These are phyloP conservation scores for Dolichoris vasculosae DNA, from an alignment of 1,140 invertebrate species.

Conservation along the genomic window DNA sequence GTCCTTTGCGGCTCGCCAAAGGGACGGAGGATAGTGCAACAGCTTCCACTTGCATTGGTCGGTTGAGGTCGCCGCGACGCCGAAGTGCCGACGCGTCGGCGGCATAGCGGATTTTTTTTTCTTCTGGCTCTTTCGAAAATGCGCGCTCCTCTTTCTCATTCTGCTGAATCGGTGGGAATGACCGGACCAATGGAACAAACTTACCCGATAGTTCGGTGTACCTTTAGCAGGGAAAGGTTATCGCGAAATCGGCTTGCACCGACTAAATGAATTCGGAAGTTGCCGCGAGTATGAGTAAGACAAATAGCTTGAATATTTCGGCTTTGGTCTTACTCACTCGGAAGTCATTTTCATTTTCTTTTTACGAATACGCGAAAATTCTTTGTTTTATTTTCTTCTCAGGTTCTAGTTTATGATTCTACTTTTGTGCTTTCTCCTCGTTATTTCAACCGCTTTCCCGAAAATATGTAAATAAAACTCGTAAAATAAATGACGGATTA, in stretches of 20 bases:
- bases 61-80: not conserved
- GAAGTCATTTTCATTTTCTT: not conserved
- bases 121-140: not conserved
- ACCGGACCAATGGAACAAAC: not conserved
- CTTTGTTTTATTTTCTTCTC: not conserved
- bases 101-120: not conserved
- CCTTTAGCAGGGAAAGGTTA: not conserved
- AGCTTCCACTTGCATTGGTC: conserved; percentile 14
- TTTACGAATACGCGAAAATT: not conserved
- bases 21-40: not conserved
- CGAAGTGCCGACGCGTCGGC: not conserved
- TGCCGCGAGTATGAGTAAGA: not conserved
- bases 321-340: not conserved
- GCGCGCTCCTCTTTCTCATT: not conserved
- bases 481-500: too few species aligned
- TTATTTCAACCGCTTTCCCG: too few species aligned
- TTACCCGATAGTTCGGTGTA: not conserved
- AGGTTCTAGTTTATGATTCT: too few species aligned
- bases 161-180: not conserved
- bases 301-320: not conserved
- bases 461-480: too few species aligned
- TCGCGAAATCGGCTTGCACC: not conserved
- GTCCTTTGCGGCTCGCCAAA: conserved; percentile 1
- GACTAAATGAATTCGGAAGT: conserved; percentile 14
- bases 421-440: too few species aligned